Base-by-base conservation (phyloP, 2,888 invertebrate species). In the Hirtodrosophila cameraria region DNA sequence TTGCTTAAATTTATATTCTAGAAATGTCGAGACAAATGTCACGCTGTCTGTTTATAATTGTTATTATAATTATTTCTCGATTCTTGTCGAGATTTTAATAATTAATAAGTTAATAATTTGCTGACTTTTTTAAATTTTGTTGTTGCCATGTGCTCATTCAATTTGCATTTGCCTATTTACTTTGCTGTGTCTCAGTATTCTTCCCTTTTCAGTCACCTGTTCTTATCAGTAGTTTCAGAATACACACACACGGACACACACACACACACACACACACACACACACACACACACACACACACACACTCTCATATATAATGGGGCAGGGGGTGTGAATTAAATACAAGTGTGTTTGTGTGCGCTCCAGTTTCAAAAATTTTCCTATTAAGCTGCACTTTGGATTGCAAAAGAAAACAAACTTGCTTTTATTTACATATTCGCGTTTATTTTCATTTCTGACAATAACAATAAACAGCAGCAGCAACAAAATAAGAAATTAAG, bases 121-220 rank as follows among this genome's bases (percentile, higher is more conserved):
- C n/a, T n/a, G n/a, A n/a, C n/a, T n/a, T n/a, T n/a, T n/a, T n/a
- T n/a, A n/a, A n/a, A 20, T 61, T 45, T 57, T 53, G 31, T 59
- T 70, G 79, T 78, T 81, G 59, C 58, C 35, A 77, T 25, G 58
- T 39, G 55, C 16, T 53, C 20, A 28, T 25, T 18, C 35, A 35
- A 50, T 25, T 23, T 42, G 30, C 31, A 50, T 25, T 23, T 42
- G 30, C 31, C 41, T 23, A 18, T 39, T 55, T 36, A 41, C 16
- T 43, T 58, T 33, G 6, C 28, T 20, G 15, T 7, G 4, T 35
- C 50, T 46, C 25, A 46, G 31, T 23, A 28, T 20, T 36, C 16
- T n/a, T n/a, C 28, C 18, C 41, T 49, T 39, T 38, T 18, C 23
- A 31, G 39, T 45, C 64, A 42, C 5, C 12, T 23, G 33, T 25